phyloP scores from a whole-genome alignment of 2,797 vertebrate species.

The Echeneis naucrates region DNA sequence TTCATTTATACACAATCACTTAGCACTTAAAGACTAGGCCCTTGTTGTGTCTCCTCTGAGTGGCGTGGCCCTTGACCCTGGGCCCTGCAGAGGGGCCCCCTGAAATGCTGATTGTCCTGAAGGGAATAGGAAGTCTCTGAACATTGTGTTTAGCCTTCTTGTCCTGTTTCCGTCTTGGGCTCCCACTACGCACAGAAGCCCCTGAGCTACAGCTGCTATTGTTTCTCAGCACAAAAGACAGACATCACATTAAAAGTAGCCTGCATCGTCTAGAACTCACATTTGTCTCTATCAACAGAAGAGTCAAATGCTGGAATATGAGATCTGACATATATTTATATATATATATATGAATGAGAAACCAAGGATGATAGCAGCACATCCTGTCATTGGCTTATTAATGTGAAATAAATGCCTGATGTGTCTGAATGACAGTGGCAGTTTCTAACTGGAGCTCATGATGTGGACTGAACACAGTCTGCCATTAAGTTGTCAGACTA shows the following conservation, averaged over 20 bases:
- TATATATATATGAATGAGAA: too few relatives aligned
- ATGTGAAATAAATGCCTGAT: constrained; percentile 57
- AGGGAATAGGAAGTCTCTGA: constrained; percentile 71
- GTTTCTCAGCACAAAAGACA: constrained; percentile 83
- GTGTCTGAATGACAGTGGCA: constrained; percentile 53
- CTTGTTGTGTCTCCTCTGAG: constrained; percentile 76
- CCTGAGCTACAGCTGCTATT: constrained; percentile 77
- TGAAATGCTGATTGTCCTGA: constrained; percentile 76
- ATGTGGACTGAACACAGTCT: constrained; percentile 35
- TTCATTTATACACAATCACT: constrained; percentile 52
- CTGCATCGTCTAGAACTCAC: constrained; percentile 77
- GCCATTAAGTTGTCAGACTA: constrained; percentile 78
- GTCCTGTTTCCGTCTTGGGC: constrained; percentile 67
- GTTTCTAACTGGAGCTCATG: not conserved
- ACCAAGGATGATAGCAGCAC: constrained; percentile 41
- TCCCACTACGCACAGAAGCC: constrained; percentile 72
- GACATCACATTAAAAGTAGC: constrained; percentile 79
- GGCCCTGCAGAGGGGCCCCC: constrained; percentile 51
- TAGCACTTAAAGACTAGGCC: constrained; percentile 34
- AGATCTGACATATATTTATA: constrained; percentile 61
- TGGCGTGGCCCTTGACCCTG: constrained; percentile 79
- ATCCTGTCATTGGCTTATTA: constrained; percentile 50
- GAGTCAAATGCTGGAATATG: constrained; percentile 66
- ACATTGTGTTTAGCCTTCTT: constrained; percentile 60
- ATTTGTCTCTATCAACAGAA: constrained; percentile 80